Percentiles rank a stretch among this genome's conserved stretches.
These are phyloP conservation scores for Drosophila monieri DNA, from an alignment of 2,888 invertebrate species.

Conservation along the genomic window DNA sequence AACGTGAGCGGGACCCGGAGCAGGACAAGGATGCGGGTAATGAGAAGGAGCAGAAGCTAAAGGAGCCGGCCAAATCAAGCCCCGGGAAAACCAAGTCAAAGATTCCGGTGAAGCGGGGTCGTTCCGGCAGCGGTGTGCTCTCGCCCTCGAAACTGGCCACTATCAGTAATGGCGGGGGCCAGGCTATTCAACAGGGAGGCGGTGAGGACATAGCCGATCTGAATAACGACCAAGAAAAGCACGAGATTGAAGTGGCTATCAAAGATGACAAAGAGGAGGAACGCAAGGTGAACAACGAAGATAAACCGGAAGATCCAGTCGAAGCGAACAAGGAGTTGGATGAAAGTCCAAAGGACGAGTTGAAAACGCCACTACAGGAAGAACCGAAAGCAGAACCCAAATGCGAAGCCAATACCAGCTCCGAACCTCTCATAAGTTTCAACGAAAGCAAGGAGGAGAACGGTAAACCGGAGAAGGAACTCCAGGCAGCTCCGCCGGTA, in stretches of 20 bases:
- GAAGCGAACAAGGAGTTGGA: constrained; percentile 60
- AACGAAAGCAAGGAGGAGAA: constrained; percentile 32
- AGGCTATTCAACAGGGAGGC: constrained; percentile 82
- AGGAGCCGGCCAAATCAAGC: constrained; percentile 76
- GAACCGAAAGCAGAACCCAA: constrained; percentile 24
- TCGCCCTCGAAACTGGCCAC: constrained; percentile 84
- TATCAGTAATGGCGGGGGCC: constrained; percentile 56
- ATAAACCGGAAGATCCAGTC: constrained; percentile 58
- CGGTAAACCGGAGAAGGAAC: constrained; percentile 20
- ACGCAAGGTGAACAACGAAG: constrained; percentile 12
- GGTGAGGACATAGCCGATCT: constrained; percentile 84
- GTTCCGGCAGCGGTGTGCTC: constrained; percentile 72
- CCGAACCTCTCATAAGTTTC: constrained; percentile 60
- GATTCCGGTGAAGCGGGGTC: constrained; percentile 82
- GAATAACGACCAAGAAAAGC: constrained; percentile 81
- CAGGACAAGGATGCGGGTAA: constrained; percentile 75
- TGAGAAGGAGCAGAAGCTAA: constrained; percentile 62
- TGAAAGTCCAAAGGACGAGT: constrained; percentile 36
- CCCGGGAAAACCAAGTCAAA: constrained; percentile 83
- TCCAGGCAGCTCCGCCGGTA: constrained; percentile 44
- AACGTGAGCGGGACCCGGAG: constrained; percentile 37
- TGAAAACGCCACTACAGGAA: neutral
- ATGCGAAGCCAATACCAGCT: constrained; percentile 22
- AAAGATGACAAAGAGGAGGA: constrained; percentile 77
- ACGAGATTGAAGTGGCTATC: constrained; percentile 82